phyloP scores from a whole-genome alignment of 2,888 invertebrate genomes.

The Endotricha flammealis region DNA sequence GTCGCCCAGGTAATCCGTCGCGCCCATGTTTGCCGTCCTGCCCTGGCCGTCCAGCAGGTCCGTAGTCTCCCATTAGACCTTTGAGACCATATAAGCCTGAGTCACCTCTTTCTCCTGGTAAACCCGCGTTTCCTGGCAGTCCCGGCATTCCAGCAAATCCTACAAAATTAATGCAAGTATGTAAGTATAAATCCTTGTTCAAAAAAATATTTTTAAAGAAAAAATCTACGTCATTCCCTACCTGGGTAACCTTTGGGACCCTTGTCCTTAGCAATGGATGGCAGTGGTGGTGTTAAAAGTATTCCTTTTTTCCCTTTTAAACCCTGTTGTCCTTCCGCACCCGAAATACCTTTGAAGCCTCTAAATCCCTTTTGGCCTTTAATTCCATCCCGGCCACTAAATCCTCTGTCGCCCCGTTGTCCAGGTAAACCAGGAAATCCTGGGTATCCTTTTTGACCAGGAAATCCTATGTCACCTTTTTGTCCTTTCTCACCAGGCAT shows the following conservation, averaged over 20 bases:
- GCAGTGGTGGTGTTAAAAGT: slow-evolving; percentile 35
- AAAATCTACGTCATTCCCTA: no score
- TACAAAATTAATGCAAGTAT: slow-evolving; percentile 22
- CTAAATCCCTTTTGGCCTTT: slow-evolving; percentile 69
- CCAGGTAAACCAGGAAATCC: slow-evolving; percentile 52
- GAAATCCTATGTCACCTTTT: slow-evolving; percentile 51
- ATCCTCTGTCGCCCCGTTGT: slow-evolving; percentile 41
- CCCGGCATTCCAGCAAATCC: slow-evolving; percentile 70
- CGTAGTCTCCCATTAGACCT: slow-evolving; percentile 32
- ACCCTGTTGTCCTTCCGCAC: slow-evolving; percentile 72
- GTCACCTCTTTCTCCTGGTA: slow-evolving; percentile 56
- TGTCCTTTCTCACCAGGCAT: slow-evolving; percentile 50
- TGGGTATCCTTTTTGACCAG: slow-evolving; percentile 46
- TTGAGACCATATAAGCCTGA: slow-evolving; percentile 31
- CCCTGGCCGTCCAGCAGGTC: slow-evolving; percentile 67
- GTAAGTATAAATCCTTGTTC: no score
- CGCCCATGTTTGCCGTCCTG: slow-evolving; percentile 67
- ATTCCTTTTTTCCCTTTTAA: slow-evolving; percentile 69
- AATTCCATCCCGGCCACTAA: slow-evolving; percentile 58
- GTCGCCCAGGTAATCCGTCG: slow-evolving; percentile 72
- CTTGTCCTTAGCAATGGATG: slow-evolving; percentile 47
- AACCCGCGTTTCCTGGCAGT: slow-evolving; percentile 47
- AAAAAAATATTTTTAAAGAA: no score
- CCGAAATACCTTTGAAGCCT: slow-evolving; percentile 59
- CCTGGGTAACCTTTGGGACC: slow-evolving; percentile 81